These are phyloP conservation scores for Hoplodrina blanda DNA, from an alignment of 2,888 invertebrate species.

Conservation along the genomic window DNA sequence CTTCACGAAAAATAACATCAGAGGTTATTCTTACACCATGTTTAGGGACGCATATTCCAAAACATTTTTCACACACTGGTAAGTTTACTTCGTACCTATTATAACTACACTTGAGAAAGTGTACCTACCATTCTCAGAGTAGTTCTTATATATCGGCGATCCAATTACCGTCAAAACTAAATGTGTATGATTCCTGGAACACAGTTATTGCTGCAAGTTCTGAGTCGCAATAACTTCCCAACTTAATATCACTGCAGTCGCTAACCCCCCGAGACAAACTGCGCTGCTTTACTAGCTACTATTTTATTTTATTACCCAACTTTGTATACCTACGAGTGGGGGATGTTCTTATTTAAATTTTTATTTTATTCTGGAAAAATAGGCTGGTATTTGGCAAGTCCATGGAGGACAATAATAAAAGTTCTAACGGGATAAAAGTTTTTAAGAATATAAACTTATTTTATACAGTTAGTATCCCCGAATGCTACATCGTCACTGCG, in stretches of 20 bases:
- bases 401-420: constrained; percentile 17
- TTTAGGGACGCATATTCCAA: not conserved
- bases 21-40: not conserved
- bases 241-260: constrained; percentile 56
- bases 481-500: not conserved
- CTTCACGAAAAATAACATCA: constrained; percentile 5
- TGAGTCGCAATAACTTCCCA: constrained; percentile 51
- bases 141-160: constrained; percentile 16
- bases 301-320: constrained; percentile 53
- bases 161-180: constrained; percentile 42
- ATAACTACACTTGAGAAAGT: constrained; percentile 12
- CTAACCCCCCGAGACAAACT: constrained; percentile 55
- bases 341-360: constrained; percentile 18
- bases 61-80: not conserved
- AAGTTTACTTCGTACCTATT: constrained; percentile 1
- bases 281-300: constrained; percentile 41
- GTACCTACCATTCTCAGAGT: constrained; percentile 1
- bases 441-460: constrained; percentile 11
- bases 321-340: constrained; percentile 19
- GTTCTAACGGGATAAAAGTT: constrained; percentile 11
- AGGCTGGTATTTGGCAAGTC: constrained; percentile 30
- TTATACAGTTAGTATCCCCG: not conserved
- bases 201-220: constrained; percentile 54
- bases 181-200: constrained; percentile 36
- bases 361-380: constrained; percentile 9